These are phyloP conservation scores for Netta rufina DNA, from an alignment of 2,797 vertebrate species.

Conservation along the genomic window DNA sequence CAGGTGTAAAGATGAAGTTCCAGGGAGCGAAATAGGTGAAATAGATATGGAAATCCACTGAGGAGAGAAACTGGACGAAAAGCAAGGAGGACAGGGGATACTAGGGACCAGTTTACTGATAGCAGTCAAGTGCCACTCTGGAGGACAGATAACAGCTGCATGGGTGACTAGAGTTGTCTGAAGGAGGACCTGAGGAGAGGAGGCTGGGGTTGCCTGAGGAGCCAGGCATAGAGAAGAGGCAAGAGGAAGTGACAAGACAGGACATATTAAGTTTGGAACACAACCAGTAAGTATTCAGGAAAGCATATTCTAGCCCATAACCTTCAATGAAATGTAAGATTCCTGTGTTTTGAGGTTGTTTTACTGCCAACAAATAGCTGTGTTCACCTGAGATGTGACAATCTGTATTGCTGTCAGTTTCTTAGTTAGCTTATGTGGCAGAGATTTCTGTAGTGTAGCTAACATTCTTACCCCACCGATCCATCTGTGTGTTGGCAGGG, in stretches of 20 bases:
- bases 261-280: background rate
- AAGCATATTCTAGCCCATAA: background rate
- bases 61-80: background rate
- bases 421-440: background rate
- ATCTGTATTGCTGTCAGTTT: background rate
- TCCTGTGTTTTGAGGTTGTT: background rate
- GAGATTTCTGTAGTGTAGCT: background rate
- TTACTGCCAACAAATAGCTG: background rate
- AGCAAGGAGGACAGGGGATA: background rate
- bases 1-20: background rate
- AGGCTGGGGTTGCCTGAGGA: background rate
- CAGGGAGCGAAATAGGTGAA: background rate
- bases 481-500: background rate
- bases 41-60: background rate
- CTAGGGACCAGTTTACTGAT: background rate
- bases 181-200: background rate
- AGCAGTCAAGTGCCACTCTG: background rate
- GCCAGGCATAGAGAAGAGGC: background rate
- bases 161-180: background rate
- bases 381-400: background rate
- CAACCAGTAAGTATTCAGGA: background rate
- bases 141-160: background rate
- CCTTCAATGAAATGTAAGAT: background rate
- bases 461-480: background rate
- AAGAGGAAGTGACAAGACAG: background rate